A percentile compares a stretch with the other conserved stretches of the same genome.
Conservation (phyloP, 2,113 vertebrate species). For the Odobenus rosmarus region DNA sequence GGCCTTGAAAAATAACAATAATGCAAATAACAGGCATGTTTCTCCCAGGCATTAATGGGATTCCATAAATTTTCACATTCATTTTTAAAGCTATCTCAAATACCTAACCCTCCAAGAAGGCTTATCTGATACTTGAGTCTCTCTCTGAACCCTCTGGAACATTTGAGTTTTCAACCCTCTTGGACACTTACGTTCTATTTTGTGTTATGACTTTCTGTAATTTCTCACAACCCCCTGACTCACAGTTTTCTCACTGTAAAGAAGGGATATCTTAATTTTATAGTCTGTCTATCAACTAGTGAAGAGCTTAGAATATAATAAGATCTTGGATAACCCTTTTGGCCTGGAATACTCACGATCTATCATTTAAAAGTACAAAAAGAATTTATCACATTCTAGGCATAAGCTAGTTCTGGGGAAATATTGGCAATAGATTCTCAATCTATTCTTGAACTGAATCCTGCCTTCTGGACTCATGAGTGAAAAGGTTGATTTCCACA, state of each 20-base stretch:
- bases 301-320: background rate
- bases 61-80: background rate
- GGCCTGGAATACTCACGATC: background rate
- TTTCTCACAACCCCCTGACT: background rate
- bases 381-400: background rate
- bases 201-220: background rate
- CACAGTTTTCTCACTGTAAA: background rate
- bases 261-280: background rate
- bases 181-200: background rate
- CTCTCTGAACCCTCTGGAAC: background rate
- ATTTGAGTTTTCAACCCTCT: background rate
- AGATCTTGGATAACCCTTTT: background rate
- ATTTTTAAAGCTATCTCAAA: background rate
- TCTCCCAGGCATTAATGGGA: background rate
- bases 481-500: background rate
- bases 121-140: background rate
- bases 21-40: background rate
- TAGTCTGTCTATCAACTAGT: background rate
- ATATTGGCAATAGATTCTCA: background rate
- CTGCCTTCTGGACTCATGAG: background rate
- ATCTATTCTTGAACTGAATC: background rate
- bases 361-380: background rate
- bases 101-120: background rate
- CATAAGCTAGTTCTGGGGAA: background rate
- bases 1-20: background rate